phyloP scores from a whole-genome alignment of 1,140 invertebrate genomes.

The Drosophila lacertosa region DNA sequence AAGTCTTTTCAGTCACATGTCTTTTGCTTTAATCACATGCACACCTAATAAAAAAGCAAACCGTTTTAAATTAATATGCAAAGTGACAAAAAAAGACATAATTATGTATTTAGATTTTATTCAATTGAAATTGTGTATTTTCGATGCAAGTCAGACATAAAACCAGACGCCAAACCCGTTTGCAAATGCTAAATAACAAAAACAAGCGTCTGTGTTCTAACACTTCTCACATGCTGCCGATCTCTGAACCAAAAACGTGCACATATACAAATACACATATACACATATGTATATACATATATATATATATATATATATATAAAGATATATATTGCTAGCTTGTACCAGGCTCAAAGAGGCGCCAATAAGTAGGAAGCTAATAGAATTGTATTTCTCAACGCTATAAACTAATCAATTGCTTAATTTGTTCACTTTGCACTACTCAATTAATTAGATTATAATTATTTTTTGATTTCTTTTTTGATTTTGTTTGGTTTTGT shows the following conservation, averaged over 20 bases:
- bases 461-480: background rate
- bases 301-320: background rate
- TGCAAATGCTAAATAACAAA: background rate
- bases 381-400: background rate
- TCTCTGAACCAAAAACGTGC: background rate
- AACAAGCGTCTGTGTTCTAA: background rate
- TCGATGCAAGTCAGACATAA: conserved; percentile 1
- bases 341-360: conserved; percentile 34
- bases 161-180: conserved; percentile 13
- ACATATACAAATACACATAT: too few species aligned
- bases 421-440: conserved; percentile 11
- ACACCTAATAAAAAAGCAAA: conserved; percentile 4
- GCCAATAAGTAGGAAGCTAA: conserved; percentile 11
- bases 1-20: background rate
- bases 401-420: conserved; percentile 45
- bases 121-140: conserved; percentile 17
- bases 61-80: background rate
- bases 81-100: background rate
- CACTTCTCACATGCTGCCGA: conserved; percentile 12
- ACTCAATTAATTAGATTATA: conserved; percentile 41
- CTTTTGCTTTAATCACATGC: conserved; percentile 1
- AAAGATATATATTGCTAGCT: background rate
- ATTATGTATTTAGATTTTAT: conserved; percentile 15
- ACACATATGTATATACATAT: background rate
- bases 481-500: background rate